A percentile compares a stretch with the other conserved stretches of the same genome.
These are phyloP conservation scores for Cordilura impudica DNA, from an alignment of 2,888 invertebrate species.

Conservation along the genomic window DNA sequence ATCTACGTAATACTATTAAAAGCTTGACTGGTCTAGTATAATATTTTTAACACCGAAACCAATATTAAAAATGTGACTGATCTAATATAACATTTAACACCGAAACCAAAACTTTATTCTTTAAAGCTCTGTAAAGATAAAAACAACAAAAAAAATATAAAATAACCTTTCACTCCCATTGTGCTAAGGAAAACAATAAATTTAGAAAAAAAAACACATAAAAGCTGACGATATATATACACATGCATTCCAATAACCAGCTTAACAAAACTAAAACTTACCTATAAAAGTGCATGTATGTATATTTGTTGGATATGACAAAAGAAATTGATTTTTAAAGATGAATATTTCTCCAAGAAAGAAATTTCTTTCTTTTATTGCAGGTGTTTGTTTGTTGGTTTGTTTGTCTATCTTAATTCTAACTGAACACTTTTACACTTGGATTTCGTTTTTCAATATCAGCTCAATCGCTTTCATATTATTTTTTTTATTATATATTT, in stretches of 20 bases:
- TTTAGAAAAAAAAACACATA: not conserved
- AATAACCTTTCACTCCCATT: constrained; percentile 15
- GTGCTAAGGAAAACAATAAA: constrained; percentile 8
- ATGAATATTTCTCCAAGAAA: constrained; percentile 13
- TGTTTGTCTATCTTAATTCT: constrained; percentile 33
- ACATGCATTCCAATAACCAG: not conserved
- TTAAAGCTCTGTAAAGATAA: not conserved
- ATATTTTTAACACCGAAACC: too few species aligned
- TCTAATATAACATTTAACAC: too few species aligned
- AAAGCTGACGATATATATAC: not conserved
- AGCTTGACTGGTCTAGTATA: too few species aligned
- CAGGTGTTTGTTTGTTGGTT: constrained; percentile 27
- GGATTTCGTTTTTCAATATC: constrained; percentile 43
- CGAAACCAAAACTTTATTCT: too few species aligned
- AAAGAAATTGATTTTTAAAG: not conserved
- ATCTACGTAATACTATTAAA: too few species aligned
- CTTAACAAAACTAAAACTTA: constrained; percentile 32
- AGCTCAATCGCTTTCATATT: constrained; percentile 48
- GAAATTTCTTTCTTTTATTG: constrained; percentile 23
- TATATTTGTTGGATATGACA: too few species aligned
- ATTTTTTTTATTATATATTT: constrained; percentile 7
- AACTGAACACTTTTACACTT: constrained; percentile 35
- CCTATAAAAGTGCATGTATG: constrained; percentile 20
- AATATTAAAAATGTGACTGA: too few species aligned
- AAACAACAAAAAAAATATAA: not conserved